Evolutionary conservation across 2,113 vertebrate genomes (phyloP).

Genomic region (Neolamprologus hecqui): DNA sequence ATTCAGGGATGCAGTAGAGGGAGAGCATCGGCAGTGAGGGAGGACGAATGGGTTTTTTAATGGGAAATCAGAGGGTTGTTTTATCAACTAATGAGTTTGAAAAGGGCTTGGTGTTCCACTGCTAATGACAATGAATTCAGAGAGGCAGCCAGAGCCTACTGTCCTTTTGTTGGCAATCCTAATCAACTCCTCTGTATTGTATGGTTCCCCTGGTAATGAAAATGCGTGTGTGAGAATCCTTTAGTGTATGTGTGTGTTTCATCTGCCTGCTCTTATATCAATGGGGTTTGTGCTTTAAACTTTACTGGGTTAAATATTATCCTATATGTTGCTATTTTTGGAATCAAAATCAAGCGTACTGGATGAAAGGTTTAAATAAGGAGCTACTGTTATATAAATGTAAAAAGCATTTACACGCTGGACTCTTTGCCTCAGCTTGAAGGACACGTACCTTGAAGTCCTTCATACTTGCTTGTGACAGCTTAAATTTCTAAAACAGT

Average conservation of each 20-base stretch:
- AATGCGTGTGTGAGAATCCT: background rate
- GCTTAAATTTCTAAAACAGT: slow-evolving; percentile 35
- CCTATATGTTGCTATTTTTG: background rate
- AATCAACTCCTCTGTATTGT: slow-evolving; percentile 51
- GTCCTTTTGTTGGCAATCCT: slow-evolving; percentile 49
- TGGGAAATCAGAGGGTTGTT: slow-evolving; percentile 67
- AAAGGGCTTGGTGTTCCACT: slow-evolving; percentile 52
- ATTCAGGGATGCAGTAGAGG: background rate
- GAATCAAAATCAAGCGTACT: background rate
- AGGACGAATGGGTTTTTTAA: slow-evolving; percentile 58
- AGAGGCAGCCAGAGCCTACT: slow-evolving; percentile 41
- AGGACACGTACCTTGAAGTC: background rate
- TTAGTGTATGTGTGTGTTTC: background rate
- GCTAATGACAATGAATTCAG: slow-evolving; percentile 65
- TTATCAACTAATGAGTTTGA: slow-evolving; percentile 73
- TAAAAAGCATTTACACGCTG: background rate
- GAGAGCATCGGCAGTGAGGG: slow-evolving; percentile 10
- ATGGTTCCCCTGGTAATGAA: slow-evolving; percentile 35
- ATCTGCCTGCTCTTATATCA: background rate
- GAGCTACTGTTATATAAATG: background rate
- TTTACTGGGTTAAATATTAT: background rate
- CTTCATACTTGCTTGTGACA: slow-evolving; percentile 3
- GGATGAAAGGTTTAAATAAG: background rate
- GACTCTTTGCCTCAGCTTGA: background rate
- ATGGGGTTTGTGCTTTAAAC: background rate